These are phyloP conservation scores for Pelosia muscerda DNA, from an alignment of 2,888 invertebrate species.

Conservation along the genomic window DNA sequence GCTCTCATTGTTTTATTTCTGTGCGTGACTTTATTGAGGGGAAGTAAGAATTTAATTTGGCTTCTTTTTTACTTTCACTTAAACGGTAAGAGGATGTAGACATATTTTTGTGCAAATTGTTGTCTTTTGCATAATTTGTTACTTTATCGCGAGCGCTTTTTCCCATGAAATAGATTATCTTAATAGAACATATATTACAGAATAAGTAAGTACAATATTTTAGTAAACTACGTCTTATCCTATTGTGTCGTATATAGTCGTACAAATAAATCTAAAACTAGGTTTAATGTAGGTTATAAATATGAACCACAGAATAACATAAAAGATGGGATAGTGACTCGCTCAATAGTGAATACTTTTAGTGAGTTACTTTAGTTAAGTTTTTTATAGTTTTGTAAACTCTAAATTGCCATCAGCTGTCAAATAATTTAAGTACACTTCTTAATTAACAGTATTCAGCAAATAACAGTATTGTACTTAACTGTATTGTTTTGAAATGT, in stretches of 20 bases:
- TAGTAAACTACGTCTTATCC: not conserved
- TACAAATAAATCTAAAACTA: not conserved
- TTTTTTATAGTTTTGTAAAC: too few relatives aligned
- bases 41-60: slow-evolving; percentile 58
- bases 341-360: too few relatives aligned
- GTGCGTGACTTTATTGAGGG: slow-evolving; percentile 70
- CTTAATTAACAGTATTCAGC: too few relatives aligned
- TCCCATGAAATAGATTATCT: not conserved
- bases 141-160: not conserved
- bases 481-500: too few relatives aligned
- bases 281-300: not conserved
- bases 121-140: slow-evolving; percentile 23
- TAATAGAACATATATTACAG: not conserved
- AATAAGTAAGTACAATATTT: not conserved
- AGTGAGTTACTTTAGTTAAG: too few relatives aligned
- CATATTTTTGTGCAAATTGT: slow-evolving; percentile 47
- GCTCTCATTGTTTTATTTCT: slow-evolving; percentile 75
- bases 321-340: too few relatives aligned
- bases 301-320: not conserved
- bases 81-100: slow-evolving; percentile 46
- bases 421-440: too few relatives aligned
- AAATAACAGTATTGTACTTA: too few relatives aligned
- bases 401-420: too few relatives aligned
- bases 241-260: not conserved
- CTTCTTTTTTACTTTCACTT: slow-evolving; percentile 50